A percentile compares a stretch with the other conserved stretches of the same genome.
phyloP scores from a whole-genome alignment of 2,113 vertebrate species.

The Piprites chloris region DNA sequence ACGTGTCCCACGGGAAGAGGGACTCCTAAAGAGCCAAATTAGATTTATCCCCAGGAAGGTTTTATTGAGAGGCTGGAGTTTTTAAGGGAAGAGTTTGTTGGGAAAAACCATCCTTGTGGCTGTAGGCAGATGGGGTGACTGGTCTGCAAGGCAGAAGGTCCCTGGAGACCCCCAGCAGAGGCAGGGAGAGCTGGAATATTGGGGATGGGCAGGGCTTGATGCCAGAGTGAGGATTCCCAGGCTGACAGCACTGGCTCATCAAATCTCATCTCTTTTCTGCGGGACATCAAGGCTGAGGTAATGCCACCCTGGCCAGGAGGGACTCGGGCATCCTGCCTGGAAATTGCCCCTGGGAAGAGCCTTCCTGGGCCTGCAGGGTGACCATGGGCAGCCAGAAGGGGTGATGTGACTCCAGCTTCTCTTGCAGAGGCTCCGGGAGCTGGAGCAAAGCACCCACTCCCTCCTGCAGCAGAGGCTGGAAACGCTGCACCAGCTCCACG shows the following conservation, averaged over 20 bases:
- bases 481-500: constrained; percentile 23
- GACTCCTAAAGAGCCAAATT: neutral
- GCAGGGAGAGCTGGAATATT: neutral
- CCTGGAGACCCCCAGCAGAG: neutral
- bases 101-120: neutral
- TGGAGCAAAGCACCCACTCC: constrained; percentile 42
- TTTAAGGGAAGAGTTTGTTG: neutral
- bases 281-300: accelerated
- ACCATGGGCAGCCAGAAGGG: accelerated
- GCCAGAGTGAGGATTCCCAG: neutral
- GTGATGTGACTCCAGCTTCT: accelerated
- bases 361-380: neutral
- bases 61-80: neutral
- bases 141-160: neutral
- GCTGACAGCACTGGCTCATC: accelerated
- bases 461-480: constrained; percentile 63
- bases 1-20: accelerated
- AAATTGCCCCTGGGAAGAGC: neutral
- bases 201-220: neutral
- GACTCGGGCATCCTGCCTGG: accelerated
- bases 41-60: neutral
- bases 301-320: neutral
- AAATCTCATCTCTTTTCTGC: neutral
- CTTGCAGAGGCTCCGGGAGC: constrained; percentile 64
- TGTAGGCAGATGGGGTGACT: neutral